Evolutionary conservation across 2,113 vertebrate species (phyloP).

Genomic region (Atrichornis clamosus): DNA sequence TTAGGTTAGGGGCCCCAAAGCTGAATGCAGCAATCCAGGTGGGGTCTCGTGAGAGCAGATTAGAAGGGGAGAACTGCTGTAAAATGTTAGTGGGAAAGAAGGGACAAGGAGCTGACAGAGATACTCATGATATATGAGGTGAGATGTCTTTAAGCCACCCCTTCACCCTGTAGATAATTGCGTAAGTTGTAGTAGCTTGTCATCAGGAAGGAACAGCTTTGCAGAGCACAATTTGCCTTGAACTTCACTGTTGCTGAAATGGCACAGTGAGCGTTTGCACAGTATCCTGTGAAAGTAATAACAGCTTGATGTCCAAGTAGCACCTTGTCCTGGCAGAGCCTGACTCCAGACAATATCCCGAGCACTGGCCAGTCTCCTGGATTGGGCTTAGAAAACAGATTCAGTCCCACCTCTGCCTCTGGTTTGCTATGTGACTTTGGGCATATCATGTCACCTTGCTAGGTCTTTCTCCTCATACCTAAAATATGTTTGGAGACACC

Average conservation of each 20-base stretch:
- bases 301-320: not conserved
- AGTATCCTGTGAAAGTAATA: not conserved
- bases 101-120: not conserved
- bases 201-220: not conserved
- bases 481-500: not conserved
- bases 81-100: not conserved
- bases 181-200: not conserved
- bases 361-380: not conserved
- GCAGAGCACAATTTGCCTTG: not conserved
- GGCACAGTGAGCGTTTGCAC: not conserved
- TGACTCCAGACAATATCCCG: not conserved
- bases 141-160: not conserved
- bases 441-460: not conserved
- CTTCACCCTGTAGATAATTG: not conserved
- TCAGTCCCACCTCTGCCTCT: not conserved
- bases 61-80: not conserved
- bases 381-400: not conserved
- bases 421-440: not conserved
- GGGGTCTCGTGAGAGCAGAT: accelerated
- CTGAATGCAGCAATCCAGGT: not conserved
- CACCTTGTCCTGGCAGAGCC: not conserved
- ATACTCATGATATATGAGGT: not conserved
- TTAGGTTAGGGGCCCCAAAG: not conserved
- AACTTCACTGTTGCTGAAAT: not conserved
- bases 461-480: not conserved